Evolutionary conservation across 2,888 invertebrate species (phyloP).

Genomic region (Platerodrilus igneus): DNA sequence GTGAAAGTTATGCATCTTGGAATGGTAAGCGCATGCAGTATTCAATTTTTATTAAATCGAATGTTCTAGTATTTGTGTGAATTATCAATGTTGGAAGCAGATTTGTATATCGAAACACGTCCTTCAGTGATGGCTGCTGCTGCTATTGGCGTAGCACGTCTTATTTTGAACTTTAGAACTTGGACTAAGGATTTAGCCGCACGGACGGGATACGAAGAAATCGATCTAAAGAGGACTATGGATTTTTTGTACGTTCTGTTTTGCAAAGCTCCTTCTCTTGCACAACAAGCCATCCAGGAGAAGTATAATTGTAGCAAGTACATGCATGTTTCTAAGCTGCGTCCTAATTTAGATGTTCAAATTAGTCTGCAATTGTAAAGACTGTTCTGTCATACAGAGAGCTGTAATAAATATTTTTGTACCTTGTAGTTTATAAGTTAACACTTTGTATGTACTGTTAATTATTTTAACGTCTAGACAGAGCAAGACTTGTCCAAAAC

Average conservation of each 20-base stretch:
- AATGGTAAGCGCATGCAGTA: conserved; percentile 56
- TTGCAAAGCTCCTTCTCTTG: conserved; percentile 58
- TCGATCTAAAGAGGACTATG: conserved; percentile 64
- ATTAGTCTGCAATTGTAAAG: too few species aligned
- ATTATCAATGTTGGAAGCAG: conserved; percentile 79
- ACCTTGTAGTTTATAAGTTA: too few species aligned
- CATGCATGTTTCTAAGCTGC: conserved; percentile 37
- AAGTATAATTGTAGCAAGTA: conserved; percentile 79
- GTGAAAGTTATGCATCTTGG: conserved; percentile 71
- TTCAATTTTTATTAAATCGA: conserved; percentile 34
- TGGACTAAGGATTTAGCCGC: conserved; percentile 65
- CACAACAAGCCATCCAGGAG: conserved; percentile 82
- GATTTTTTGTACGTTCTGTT: conserved; percentile 67
- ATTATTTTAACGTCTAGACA: too few species aligned
- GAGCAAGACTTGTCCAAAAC: too few species aligned
- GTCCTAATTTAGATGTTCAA: too few species aligned
- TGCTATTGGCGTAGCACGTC: conserved; percentile 75
- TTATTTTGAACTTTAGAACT: conserved; percentile 56
- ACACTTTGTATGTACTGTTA: too few species aligned
- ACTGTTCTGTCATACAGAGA: too few species aligned
- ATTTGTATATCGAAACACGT: conserved; percentile 75
- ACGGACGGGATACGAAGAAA: conserved; percentile 64
- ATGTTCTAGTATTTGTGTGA: conserved; percentile 80
- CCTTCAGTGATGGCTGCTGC: conserved; percentile 81
- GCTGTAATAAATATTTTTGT: too few species aligned